Evolutionary conservation across 2,797 vertebrate species (phyloP).

Genomic region (Apogon talboti): DNA sequence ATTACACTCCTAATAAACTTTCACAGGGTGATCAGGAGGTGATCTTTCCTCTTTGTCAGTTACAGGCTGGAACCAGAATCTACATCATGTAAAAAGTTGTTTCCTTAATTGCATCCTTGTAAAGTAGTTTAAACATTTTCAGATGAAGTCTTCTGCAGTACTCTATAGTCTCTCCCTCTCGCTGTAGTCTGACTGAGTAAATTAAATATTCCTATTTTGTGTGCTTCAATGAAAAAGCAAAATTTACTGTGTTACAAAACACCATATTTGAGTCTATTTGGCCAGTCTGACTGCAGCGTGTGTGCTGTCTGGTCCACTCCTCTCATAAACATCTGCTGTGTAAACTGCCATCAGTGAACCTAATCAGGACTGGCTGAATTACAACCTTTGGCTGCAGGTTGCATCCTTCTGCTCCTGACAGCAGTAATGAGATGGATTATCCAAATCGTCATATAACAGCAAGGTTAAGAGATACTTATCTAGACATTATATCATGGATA

Average conservation of each 20-base stretch:
- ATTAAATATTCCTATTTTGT: conserved; percentile 5
- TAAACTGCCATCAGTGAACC: conserved; percentile 49
- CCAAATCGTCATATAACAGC: conserved; percentile 42
- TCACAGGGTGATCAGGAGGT: not conserved
- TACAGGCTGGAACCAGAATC: not conserved
- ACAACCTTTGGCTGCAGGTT: conserved; percentile 21
- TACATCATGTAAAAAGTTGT: conserved; percentile 5
- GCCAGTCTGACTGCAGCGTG: conserved; percentile 43
- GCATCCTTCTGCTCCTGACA: conserved; percentile 23
- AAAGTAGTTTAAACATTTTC: conserved; percentile 29
- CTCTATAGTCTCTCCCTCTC: not conserved
- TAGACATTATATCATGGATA: conserved; percentile 33
- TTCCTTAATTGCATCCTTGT: conserved; percentile 20
- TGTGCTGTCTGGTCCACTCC: not conserved
- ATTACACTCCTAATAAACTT: conserved; percentile 9
- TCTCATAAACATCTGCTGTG: conserved; percentile 41
- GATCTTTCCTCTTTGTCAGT: conserved; percentile 1
- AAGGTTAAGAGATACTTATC: conserved; percentile 33
- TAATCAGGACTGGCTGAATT: conserved; percentile 51
- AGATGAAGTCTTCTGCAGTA: not conserved
- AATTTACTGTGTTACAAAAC: conserved; percentile 39
- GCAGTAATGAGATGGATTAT: conserved; percentile 60
- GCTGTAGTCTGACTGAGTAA: conserved; percentile 14
- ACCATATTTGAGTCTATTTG: conserved; percentile 22
- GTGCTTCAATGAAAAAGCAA: not conserved